Evolutionary conservation across 2,888 invertebrate species (phyloP), one percentile per base, ranked within the genome.

Genomic region (Hirtodrosophila alboralis): DNA sequence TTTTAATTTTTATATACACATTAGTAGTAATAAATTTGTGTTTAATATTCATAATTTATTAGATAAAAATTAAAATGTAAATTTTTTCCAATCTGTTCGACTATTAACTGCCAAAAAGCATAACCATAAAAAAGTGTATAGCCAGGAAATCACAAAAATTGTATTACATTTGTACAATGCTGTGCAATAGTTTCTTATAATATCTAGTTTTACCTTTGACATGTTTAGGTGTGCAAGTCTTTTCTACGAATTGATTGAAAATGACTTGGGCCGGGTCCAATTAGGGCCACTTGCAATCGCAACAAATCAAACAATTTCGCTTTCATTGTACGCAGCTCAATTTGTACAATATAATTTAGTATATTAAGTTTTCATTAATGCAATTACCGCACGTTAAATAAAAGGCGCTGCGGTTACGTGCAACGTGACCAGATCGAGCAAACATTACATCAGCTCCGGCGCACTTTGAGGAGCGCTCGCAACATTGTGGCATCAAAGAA

Each of bases 281-380:
- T 48, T 52, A 7, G 30, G 52, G 28, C 44, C 41, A 44, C 31
- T 27, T 34, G 56, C 60, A 64, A 71, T 63, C 45, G 61, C 45
- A 60, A 38, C 57, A 76, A 76, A 76, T 79, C 80, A 80, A 76
- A 77, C 77, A 77, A 80, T 84, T 78, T 78, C 77, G 74, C 77
- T 78, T 78, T 78, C 77, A 80, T 80, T 84, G 84, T 75, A 83
- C 83, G 76, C 77, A 79, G 76, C 77, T 84, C 77, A 84, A 78
- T 78, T 78, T 84, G 80, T 84, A 73, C 77, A 84, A 78, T 76
- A 84, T 78, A 78, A 78, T 78, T 80, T 84, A 76, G 45, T 80
- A 84, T 84, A 84, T 77, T 73, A 80, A 69, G 80, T 80, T 75
- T 83, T 84, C 80, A 77, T 84, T 78, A 84, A 78, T 84, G 77